phyloP scores from a whole-genome alignment of 2,113 vertebrate species.

The Ptilorrhoa leucosticta region DNA sequence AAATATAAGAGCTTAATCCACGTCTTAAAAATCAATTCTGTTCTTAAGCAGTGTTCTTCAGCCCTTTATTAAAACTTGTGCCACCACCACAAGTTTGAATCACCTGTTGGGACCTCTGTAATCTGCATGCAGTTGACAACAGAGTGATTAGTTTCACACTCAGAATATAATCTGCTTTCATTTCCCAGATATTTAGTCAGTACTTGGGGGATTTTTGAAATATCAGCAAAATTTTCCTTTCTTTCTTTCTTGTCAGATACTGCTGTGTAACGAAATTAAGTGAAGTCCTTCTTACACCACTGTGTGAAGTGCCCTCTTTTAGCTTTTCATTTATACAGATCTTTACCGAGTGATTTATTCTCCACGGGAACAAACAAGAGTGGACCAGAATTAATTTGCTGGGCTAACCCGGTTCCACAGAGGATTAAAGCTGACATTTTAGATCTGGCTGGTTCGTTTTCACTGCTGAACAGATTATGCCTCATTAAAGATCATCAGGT shows the following conservation, averaged over 20 bases:
- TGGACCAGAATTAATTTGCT: not conserved
- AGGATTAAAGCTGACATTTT: not conserved
- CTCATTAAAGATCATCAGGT: not conserved
- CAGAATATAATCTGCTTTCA: not conserved
- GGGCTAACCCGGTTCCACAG: not conserved
- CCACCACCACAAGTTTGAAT: not conserved
- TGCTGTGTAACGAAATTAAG: not conserved
- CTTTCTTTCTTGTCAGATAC: not conserved
- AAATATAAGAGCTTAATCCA: not conserved
- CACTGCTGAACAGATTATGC: not conserved
- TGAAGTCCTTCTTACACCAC: not conserved
- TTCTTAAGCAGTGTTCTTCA: not conserved
- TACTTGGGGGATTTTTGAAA: not conserved
- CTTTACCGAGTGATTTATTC: not conserved
- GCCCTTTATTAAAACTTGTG: not conserved
- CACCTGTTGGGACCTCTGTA: not conserved
- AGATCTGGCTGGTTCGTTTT: not conserved
- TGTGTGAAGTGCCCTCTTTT: not conserved
- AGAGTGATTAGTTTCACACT: not conserved
- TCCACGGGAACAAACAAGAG: not conserved
- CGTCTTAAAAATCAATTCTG: not conserved
- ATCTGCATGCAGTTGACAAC: not conserved
- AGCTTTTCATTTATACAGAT: not conserved
- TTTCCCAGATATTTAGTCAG: not conserved
- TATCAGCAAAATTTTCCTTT: not conserved